A percentile compares a stretch with the other conserved stretches of the same genome.
Evolutionary conservation across 2,113 vertebrate genomes (phyloP).

Genomic region (Bufo gargarizans): DNA sequence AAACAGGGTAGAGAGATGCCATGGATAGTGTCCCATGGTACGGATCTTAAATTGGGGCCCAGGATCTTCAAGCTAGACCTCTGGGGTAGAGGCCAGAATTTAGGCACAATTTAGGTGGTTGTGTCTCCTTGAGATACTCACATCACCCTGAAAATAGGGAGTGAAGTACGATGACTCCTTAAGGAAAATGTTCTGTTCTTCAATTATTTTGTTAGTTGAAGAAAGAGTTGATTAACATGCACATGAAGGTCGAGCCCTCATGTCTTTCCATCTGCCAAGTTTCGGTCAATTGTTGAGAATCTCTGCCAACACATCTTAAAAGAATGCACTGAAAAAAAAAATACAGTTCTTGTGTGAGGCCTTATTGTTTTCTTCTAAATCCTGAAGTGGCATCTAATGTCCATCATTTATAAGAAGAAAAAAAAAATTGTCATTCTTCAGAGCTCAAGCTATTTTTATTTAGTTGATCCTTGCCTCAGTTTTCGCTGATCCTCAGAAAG

Average conservation of each 20-base stretch:
- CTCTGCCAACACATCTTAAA: neutral
- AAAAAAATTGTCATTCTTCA: neutral
- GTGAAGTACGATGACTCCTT: neutral
- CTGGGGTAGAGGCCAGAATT: neutral
- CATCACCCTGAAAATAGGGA: neutral
- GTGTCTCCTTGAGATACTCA: neutral
- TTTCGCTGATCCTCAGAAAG: neutral
- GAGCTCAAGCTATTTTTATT: neutral
- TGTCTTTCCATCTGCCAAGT: neutral
- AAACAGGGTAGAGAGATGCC: too few relatives aligned
- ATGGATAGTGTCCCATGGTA: too few relatives aligned
- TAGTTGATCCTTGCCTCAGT: neutral
- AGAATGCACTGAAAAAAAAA: neutral
- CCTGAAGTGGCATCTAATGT: neutral
- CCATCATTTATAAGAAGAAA: neutral
- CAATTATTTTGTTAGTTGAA: neutral
- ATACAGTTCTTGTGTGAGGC: conserved; percentile 11
- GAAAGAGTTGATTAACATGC: neutral
- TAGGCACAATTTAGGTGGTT: neutral
- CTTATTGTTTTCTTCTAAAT: neutral
- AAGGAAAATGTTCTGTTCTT: neutral
- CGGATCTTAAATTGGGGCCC: neutral
- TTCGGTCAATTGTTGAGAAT: neutral
- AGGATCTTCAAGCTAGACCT: neutral
- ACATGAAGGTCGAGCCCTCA: neutral